Conservation (phyloP, 2,888 invertebrate genomes). For the Melinopterus prodromus region DNA sequence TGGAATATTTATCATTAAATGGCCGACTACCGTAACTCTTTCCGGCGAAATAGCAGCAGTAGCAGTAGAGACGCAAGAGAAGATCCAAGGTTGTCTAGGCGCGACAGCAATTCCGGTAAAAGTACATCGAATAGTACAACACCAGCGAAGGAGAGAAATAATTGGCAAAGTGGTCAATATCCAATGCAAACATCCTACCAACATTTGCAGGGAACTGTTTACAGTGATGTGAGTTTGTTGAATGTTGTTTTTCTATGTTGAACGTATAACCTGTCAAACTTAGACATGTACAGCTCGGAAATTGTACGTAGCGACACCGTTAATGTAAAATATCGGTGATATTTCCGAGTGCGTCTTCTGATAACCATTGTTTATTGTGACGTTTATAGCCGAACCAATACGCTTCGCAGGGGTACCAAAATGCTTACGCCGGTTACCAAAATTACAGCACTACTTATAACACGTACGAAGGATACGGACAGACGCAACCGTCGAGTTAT, state of each 20-base stretch:
- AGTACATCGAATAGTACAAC: conserved; percentile 20
- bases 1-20: conserved; percentile 27
- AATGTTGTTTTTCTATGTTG: too few relatives aligned
- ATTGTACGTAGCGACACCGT: background rate
- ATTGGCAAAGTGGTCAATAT: conserved; percentile 39
- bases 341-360: background rate
- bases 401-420: conserved; percentile 40
- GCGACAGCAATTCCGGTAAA: conserved; percentile 38
- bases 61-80: conserved; percentile 33
- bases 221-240: conserved; percentile 41
- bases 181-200: conserved; percentile 43
- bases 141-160: conserved; percentile 35
- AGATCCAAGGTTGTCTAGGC: conserved; percentile 44
- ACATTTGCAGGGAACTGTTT: conserved; percentile 43
- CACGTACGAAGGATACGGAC: conserved; percentile 42
- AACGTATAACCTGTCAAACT: background rate
- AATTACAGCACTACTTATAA: conserved; percentile 39
- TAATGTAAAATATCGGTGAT: background rate
- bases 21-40: conserved; percentile 38
- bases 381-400: conserved; percentile 42
- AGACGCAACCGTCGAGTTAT: conserved; percentile 38
- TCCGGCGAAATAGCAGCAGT: conserved; percentile 35
- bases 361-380: conserved; percentile 11
- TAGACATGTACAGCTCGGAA: background rate
- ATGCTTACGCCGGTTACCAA: conserved; percentile 40